Conservation (phyloP, 92 coral and sea anemone genomes). For the Bergia puertoricense region DNA sequence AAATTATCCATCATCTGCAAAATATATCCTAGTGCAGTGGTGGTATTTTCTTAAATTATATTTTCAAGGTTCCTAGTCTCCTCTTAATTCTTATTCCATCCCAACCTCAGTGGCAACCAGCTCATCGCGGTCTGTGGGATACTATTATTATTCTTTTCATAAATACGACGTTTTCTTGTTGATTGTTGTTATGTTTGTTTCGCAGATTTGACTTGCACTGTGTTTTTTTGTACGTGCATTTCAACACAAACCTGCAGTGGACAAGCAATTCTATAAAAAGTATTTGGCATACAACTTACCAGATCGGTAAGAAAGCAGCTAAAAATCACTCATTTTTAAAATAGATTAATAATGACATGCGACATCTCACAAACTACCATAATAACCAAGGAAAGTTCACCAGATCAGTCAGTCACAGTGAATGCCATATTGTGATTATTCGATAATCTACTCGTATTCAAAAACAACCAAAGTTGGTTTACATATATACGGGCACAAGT, state of each 20-base stretch:
- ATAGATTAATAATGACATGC: background rate
- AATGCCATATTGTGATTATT: background rate
- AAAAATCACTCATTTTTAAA: background rate
- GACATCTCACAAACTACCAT: background rate
- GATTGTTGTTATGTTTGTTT: background rate
- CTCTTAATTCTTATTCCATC: background rate
- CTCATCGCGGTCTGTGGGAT: background rate
- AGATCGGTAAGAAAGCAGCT: background rate
- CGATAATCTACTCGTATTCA: background rate
- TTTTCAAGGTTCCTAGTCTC: background rate
- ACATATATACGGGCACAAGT: background rate
- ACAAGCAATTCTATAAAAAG: background rate
- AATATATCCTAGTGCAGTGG: background rate
- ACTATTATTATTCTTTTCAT: conserved; percentile 20
- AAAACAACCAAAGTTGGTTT: background rate
- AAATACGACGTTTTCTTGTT: background rate
- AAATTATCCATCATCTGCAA: background rate
- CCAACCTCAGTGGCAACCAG: background rate
- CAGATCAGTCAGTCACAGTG: background rate
- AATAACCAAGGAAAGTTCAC: background rate
- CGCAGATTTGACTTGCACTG: background rate
- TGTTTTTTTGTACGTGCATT: no score
- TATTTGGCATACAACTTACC: background rate
- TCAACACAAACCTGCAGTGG: background rate
- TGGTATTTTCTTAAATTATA: background rate